Base-by-base conservation (phyloP, 2,113 vertebrate species). In the Emydocephalus ijimae region DNA sequence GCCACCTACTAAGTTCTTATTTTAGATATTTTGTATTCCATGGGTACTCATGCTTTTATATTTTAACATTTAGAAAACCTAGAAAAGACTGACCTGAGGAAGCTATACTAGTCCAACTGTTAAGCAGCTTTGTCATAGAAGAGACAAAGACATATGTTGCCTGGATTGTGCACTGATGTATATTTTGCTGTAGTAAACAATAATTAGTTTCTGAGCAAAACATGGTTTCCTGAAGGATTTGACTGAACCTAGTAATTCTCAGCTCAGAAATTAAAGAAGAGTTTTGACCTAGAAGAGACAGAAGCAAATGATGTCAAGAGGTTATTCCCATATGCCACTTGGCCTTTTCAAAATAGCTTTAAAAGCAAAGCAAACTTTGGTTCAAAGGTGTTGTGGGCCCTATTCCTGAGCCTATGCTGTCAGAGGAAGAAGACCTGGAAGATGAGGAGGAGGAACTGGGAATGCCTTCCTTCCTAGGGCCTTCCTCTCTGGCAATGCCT, bases 81-180 rank as follows among this genome's bases (percentile, higher is more conserved):
- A 74, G 43, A 29, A 87, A 14, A 92, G 64, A 50, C 43, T 24
- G 23, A 90, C 5, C 24, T 74, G 57, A 95, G 52, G 59, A 18
- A 50, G 94, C 55, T 93, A 29, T 92, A 95, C 92, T 93, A 94
- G 50, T 18, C 0, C 92, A 5, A 86, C 91, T 89, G 26, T 20
- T 94, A 92, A 93, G 55, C 10, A 87, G 89, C 45, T 96, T 92
- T 93, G 23, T 91, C 74, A 26, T 24, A 43, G 26, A 24, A 29
- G 12, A 29, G 12, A 45, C 23, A 57, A 23, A 14, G 69, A 56
- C 24, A 18, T 21, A 23, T 34, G 43, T n/a, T 85, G 6, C 34
- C 12, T 64, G 50, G 29, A 29, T 90, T 43, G 52, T n/a, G 3
- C 34, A 14, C n/a, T 26, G 64, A 23, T 81, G 12, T 55, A 24